phyloP scores from a whole-genome alignment of 92 coral and sea anemone species.

The Porites divaricata region DNA sequence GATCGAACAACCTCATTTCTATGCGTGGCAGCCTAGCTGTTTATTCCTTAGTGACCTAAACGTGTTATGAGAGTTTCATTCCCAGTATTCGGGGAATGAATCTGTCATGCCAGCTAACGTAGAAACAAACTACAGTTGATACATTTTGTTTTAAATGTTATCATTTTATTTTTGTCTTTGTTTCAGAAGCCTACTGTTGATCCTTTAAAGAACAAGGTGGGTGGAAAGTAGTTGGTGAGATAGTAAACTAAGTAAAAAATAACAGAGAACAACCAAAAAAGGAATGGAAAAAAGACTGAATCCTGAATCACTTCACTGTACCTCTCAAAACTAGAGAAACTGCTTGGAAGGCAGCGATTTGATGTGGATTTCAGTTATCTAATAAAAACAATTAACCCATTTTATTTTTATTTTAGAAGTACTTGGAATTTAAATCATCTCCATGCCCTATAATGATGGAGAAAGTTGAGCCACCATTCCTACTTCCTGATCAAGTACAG shows the following conservation, averaged over 20 bases:
- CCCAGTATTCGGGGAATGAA: too few species aligned
- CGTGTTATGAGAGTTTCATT: too few species aligned
- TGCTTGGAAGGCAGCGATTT: neutral
- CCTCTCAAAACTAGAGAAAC: neutral
- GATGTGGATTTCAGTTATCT: neutral
- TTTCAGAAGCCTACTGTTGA: conserved; percentile 26
- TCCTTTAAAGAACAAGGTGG: conserved; percentile 24
- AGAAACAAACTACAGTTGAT: neutral
- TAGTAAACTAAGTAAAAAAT: neutral
- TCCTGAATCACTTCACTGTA: neutral
- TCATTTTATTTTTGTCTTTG: neutral
- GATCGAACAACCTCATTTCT: too few species aligned
- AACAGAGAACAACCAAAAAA: too few species aligned
- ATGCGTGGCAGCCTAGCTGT: too few species aligned
- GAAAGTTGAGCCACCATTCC: conserved; percentile 41
- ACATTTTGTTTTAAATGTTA: too few species aligned
- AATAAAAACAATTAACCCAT: neutral
- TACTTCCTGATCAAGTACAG: conserved; percentile 40
- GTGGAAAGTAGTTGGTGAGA: neutral
- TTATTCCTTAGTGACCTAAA: too few species aligned
- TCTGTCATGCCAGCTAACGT: too few species aligned
- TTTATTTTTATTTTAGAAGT: conserved; percentile 21
- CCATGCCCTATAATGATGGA: conserved; percentile 65
- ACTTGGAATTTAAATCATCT: conserved; percentile 53
- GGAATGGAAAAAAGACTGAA: neutral